Evolutionary conservation across 2,113 vertebrate species (phyloP).

Genomic region (Gnathonemus echidnorhynchus): DNA sequence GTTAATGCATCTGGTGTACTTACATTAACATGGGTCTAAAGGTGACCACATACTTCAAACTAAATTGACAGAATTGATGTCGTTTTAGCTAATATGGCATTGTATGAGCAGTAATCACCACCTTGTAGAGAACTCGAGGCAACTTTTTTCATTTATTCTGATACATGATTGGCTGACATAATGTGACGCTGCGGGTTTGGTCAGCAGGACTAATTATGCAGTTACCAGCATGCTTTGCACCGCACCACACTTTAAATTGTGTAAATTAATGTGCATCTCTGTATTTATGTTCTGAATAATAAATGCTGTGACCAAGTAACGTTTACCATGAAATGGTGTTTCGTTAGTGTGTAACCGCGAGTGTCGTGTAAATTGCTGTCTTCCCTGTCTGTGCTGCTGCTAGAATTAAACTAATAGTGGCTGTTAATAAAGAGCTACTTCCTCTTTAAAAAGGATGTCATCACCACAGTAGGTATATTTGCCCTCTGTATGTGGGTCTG

Average conservation of each 20-base stretch:
- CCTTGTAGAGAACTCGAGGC: background rate
- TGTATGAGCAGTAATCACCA: background rate
- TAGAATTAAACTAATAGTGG: background rate
- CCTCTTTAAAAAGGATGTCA: background rate
- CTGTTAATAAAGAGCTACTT: background rate
- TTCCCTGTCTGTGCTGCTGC: too few species aligned
- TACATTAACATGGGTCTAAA: too few species aligned
- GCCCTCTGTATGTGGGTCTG: background rate
- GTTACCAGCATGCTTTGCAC: background rate
- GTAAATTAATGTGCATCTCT: background rate
- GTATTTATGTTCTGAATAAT: background rate
- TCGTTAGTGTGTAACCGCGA: background rate
- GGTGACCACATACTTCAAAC: too few species aligned
- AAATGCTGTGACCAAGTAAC: background rate
- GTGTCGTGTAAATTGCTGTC: too few species aligned
- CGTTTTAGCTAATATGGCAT: background rate
- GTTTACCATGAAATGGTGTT: background rate
- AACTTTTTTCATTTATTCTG: background rate
- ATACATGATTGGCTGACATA: background rate
- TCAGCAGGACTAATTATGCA: background rate
- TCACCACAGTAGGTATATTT: background rate
- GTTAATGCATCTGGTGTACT: too few species aligned
- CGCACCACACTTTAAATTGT: background rate
- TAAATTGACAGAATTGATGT: too few species aligned
- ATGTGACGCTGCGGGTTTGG: background rate